Evolutionary conservation across 2,797 vertebrate genomes (phyloP).

Genomic region (Argya squamiceps): DNA sequence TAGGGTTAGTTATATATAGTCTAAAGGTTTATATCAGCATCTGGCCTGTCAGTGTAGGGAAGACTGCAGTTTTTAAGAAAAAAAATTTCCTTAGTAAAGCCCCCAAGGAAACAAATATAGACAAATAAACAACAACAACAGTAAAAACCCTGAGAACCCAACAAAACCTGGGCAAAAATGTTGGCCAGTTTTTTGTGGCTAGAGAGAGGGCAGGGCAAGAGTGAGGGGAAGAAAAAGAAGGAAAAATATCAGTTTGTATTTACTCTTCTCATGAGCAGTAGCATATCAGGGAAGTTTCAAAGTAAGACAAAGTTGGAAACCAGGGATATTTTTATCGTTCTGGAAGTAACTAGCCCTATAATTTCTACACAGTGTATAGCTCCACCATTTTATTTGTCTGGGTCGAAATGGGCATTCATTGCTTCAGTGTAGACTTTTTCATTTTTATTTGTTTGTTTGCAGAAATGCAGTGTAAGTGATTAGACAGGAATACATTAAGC

Average conservation of each 20-base stretch:
- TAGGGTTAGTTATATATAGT: not conserved
- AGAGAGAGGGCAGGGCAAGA: rapidly evolving
- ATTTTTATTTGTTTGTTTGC: not conserved
- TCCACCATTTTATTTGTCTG: not conserved
- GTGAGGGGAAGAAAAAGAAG: not conserved
- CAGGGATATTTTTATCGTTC: not conserved
- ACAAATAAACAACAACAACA: rapidly evolving
- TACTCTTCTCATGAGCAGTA: not conserved
- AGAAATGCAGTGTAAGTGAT: not conserved
- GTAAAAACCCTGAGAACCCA: rapidly evolving
- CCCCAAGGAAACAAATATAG: rapidly evolving
- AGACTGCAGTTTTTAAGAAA: not conserved
- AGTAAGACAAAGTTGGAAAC: not conserved
- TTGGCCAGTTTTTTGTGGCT: rapidly evolving
- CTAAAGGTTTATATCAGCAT: not conserved
- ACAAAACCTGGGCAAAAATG: not conserved
- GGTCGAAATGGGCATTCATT: not conserved
- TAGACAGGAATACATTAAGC: not conserved
- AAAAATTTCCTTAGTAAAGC: not conserved
- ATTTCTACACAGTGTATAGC: not conserved
- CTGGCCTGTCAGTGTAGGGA: not conserved
- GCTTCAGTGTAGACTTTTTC: not conserved
- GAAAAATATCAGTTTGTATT: not conserved
- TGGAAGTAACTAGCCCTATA: not conserved
- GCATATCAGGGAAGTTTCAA: not conserved